Conservation (phyloP, 2,888 invertebrate species). For the Apamea sordens region DNA sequence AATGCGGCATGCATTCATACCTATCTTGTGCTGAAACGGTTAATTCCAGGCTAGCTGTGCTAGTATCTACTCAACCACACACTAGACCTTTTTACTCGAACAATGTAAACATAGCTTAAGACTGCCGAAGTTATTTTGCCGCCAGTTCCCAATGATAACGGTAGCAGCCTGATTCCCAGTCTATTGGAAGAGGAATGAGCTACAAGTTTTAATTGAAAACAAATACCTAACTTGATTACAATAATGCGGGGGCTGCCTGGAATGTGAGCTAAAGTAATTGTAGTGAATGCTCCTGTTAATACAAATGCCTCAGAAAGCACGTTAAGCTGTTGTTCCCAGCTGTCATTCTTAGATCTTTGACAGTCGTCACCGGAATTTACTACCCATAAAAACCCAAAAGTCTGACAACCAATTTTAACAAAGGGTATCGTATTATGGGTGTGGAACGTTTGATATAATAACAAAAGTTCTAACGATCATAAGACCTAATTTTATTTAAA, state of each 20-base stretch:
- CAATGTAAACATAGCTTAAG: slow-evolving; percentile 19
- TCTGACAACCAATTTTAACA: neutral
- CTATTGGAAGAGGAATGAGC: slow-evolving; percentile 60
- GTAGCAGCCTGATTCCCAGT: slow-evolving; percentile 43
- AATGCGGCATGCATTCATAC: no score
- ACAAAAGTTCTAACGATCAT: no score
- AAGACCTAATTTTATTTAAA: no score
- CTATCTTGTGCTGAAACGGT: neutral
- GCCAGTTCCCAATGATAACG: slow-evolving; percentile 62
- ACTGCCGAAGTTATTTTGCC: slow-evolving; percentile 66
- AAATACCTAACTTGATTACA: slow-evolving; percentile 63
- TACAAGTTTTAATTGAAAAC: slow-evolving; percentile 69
- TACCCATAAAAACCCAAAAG: neutral
- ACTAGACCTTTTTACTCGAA: slow-evolving; percentile 12
- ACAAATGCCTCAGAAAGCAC: neutral
- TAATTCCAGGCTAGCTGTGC: neutral
- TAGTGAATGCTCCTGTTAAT: slow-evolving; percentile 1
- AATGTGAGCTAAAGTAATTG: slow-evolving; percentile 28
- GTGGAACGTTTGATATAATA: no score
- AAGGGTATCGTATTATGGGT: no score
- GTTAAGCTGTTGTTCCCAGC: no score
- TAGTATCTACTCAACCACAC: neutral
- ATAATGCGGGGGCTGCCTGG: slow-evolving; percentile 39
- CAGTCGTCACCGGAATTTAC: neutral
- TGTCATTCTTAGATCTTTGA: neutral